These are phyloP conservation scores for Dascillus cervinus DNA, from an alignment of 2,888 invertebrate genomes.

Conservation along the genomic window DNA sequence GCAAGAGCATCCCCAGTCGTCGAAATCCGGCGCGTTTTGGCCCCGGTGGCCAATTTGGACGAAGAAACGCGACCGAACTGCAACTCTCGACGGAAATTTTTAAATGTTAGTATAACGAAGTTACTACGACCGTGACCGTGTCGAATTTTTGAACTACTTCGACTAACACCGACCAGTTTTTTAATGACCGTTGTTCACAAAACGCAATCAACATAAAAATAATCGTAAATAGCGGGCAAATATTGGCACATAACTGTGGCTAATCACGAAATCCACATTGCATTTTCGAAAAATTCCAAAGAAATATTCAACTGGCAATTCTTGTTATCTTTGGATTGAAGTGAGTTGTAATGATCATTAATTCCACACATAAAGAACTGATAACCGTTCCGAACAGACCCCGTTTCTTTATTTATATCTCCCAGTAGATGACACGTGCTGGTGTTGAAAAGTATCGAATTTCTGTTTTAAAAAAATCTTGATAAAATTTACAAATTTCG, in stretches of 20 bases:
- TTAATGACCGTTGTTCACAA: conserved; percentile 17
- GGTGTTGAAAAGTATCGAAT: conserved; percentile 23
- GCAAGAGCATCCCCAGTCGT: too few relatives aligned
- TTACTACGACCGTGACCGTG: conserved; percentile 20
- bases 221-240: conserved; percentile 12
- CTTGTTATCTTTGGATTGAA: background rate
- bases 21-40: too few relatives aligned
- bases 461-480: too few relatives aligned
- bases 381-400: background rate
- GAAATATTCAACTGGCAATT: background rate
- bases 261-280: conserved; percentile 7
- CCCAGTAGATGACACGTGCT: conserved; percentile 24
- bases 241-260: conserved; percentile 9
- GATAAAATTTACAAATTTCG: too few relatives aligned
- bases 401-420: conserved; percentile 19
- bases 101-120: conserved; percentile 14
- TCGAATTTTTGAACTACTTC: conserved; percentile 19
- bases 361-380: background rate
- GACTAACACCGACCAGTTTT: conserved; percentile 16
- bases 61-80: conserved; percentile 2
- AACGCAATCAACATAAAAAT: conserved; percentile 21
- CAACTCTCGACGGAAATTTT: conserved; percentile 5
- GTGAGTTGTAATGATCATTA: background rate
- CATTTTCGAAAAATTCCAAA: background rate
- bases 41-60: background rate